A percentile compares a stretch with the other conserved stretches of the same genome.
These are phyloP conservation scores for Platysternon megacephalum DNA, from an alignment of 2,113 vertebrate genomes.

Conservation along the genomic window DNA sequence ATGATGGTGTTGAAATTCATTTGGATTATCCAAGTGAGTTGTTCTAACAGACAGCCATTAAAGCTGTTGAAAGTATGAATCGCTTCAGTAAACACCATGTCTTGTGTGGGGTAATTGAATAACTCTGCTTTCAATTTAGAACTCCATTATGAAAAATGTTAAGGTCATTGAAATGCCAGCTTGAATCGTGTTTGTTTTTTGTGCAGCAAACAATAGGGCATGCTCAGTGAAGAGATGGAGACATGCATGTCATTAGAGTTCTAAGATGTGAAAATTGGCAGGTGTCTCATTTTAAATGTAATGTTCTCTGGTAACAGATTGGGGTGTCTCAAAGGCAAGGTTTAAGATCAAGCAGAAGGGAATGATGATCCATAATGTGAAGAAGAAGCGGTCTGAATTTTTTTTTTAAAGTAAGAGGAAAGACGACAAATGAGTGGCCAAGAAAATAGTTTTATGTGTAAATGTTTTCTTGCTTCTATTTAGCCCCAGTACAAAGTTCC, in stretches of 20 bases:
- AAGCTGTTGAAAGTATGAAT: background rate
- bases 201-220: background rate
- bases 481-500: background rate
- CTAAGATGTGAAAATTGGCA: background rate
- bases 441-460: background rate
- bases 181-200: background rate
- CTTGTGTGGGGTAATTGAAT: background rate
- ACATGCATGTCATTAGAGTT: background rate
- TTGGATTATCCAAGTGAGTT: background rate
- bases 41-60: background rate
- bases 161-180: background rate
- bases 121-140: background rate
- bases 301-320: background rate
- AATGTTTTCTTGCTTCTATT: background rate
- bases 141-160: background rate
- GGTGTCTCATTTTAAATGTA: background rate
- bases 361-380: background rate
- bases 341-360: background rate
- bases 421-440: background rate
- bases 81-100: background rate
- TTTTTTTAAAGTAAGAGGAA: fast-evolving
- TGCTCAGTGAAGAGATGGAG: background rate
- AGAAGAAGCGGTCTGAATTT: background rate
- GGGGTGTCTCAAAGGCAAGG: background rate
- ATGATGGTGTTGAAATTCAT: background rate